Percentiles rank a stretch among this genome's conserved stretches.
Conservation (phyloP, 1,140 invertebrate species). For the Drosophila orena region DNA sequence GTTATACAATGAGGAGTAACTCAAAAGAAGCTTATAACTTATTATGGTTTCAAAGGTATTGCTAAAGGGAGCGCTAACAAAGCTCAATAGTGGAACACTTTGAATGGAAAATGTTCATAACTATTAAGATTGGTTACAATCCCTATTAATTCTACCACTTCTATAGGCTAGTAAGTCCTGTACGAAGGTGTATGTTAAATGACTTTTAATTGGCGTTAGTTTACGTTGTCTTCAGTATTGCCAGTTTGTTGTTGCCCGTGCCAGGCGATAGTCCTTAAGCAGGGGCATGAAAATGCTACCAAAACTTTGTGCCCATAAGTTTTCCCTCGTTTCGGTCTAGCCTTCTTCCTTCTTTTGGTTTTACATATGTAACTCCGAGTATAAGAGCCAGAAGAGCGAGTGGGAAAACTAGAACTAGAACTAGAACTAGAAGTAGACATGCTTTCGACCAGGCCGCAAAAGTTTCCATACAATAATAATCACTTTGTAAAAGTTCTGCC, state of each 20-base stretch:
- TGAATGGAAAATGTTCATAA: too few species aligned
- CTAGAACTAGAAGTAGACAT: conserved; percentile 30
- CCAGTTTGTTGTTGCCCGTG: conserved; percentile 34
- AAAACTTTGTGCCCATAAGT: conserved; percentile 68
- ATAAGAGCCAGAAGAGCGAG: conserved; percentile 1
- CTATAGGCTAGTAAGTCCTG: not conserved
- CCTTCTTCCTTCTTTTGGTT: conserved; percentile 31
- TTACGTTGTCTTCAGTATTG: conserved; percentile 53
- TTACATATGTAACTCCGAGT: conserved; percentile 51
- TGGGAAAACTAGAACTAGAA: not conserved
- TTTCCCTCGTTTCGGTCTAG: conserved; percentile 45
- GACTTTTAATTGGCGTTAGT: conserved; percentile 80
- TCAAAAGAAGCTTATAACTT: too few species aligned
- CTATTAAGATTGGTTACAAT: too few species aligned
- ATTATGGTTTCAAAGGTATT: too few species aligned
- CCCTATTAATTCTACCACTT: not conserved
- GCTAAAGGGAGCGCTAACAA: too few species aligned
- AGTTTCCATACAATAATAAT: conserved; percentile 81
- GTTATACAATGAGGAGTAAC: too few species aligned
- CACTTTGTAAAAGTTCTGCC: conserved; percentile 77
- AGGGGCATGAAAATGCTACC: conserved; percentile 51
- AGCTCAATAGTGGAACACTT: too few species aligned
- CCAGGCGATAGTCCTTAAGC: conserved; percentile 60
- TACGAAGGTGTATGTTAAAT: conserved; percentile 64
- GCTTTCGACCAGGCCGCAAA: conserved; percentile 54